Evolutionary conservation across 2,113 vertebrate species (phyloP).

Genomic region (Sapayoa aenigma): DNA sequence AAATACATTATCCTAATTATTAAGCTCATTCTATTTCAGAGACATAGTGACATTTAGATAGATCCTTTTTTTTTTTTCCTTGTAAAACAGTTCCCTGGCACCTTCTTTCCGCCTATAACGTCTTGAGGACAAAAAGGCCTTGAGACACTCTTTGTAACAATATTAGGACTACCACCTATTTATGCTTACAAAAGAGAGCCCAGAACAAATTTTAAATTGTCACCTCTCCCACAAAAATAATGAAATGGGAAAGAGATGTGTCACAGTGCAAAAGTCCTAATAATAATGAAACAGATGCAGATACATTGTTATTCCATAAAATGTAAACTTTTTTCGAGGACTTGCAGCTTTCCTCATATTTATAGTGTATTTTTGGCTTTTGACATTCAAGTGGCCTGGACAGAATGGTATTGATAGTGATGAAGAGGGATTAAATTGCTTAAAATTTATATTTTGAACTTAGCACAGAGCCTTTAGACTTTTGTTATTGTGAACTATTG

Average conservation of each 20-base stretch:
- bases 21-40: background rate
- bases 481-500: background rate
- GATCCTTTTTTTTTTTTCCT: background rate
- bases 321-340: background rate
- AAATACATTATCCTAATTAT: background rate
- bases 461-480: background rate
- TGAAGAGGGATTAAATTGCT: background rate
- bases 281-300: background rate
- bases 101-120: background rate
- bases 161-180: background rate
- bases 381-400: background rate
- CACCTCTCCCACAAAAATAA: background rate
- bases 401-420: background rate
- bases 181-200: background rate
- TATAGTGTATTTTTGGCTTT: background rate
- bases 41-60: background rate
- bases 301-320: background rate
- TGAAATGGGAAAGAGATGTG: background rate
- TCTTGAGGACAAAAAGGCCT: background rate
- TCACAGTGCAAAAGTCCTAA: background rate
- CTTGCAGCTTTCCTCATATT: background rate
- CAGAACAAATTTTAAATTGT: background rate
- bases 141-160: background rate
- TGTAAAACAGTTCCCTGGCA: background rate
- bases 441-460: background rate